Percentiles rank a stretch among this genome's conserved stretches.
phyloP scores from a whole-genome alignment of 2,797 vertebrate genomes.

The Prunella strophiata region DNA sequence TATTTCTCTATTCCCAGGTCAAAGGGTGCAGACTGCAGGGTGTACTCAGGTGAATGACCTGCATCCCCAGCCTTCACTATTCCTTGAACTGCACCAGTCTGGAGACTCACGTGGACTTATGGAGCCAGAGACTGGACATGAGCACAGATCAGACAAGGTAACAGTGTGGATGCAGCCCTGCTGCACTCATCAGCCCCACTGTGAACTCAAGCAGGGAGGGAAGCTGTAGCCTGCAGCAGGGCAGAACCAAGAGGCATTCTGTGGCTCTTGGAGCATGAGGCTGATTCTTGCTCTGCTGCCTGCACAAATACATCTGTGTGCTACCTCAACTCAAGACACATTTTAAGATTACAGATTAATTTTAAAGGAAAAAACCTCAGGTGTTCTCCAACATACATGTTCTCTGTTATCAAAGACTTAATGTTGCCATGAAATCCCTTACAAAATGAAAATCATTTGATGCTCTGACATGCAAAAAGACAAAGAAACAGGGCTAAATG shows the following conservation, averaged over 20 bases:
- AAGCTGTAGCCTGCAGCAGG: not conserved
- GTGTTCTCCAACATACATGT: not conserved
- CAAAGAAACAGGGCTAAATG: not conserved
- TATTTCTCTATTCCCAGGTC: not conserved
- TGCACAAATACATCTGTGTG: not conserved
- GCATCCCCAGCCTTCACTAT: not conserved
- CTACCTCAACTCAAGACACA: not conserved
- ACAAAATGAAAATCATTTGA: not conserved
- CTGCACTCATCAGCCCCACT: not conserved
- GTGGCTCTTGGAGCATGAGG: not conserved
- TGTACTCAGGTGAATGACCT: fast-evolving
- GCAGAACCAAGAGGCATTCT: not conserved
- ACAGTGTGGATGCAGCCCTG: not conserved
- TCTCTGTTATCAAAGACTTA: not conserved
- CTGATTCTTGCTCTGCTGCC: not conserved
- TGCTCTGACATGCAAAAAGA: not conserved
- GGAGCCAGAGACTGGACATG: not conserved
- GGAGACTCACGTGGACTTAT: fast-evolving
- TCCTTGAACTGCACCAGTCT: not conserved
- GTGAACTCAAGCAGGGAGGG: not conserved
- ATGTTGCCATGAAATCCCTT: not conserved
- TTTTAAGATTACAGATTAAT: not conserved
- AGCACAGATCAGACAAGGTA: not conserved
- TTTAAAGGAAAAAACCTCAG: not conserved
- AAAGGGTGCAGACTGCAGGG: not conserved